A percentile compares a stretch with the other conserved stretches of the same genome.
Conservation (phyloP, 1,140 invertebrate species). For the Palaemon carinicauda region DNA sequence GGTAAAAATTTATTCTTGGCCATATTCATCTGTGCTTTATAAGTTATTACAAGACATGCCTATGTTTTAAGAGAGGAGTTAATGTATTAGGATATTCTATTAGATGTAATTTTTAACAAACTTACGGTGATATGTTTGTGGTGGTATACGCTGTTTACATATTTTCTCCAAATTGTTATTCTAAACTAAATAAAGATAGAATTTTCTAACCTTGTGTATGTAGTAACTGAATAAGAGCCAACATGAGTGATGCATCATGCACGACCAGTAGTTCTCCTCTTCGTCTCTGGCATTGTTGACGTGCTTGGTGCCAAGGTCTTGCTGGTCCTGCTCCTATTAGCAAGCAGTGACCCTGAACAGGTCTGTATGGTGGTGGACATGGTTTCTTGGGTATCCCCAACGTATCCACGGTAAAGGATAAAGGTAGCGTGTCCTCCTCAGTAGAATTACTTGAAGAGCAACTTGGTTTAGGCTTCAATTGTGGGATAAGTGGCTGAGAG, state of each 20-base stretch:
- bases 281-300: slow-evolving; percentile 16
- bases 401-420: not conserved
- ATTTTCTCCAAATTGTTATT: not conserved
- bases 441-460: not conserved
- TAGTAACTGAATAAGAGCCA: slow-evolving; percentile 34
- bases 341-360: slow-evolving; percentile 5
- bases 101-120: too few relatives aligned
- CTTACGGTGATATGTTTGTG: too few relatives aligned
- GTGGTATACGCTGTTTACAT: not conserved
- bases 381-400: not conserved
- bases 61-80: too few relatives aligned
- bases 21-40: too few relatives aligned
- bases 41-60: too few relatives aligned
- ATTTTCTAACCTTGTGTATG: slow-evolving; percentile 13
- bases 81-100: too few relatives aligned
- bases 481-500: not conserved
- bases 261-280: slow-evolving; percentile 30
- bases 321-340: not conserved
- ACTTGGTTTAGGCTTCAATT: not conserved
- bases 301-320: slow-evolving; percentile 30
- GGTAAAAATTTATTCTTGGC: too few relatives aligned
- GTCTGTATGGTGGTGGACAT: slow-evolving; percentile 5
- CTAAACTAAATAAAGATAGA: too few relatives aligned
- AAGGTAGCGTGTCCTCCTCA: not conserved
- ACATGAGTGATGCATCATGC: slow-evolving; percentile 21